Conservation (phyloP, 2,888 invertebrate genomes). For the Orthonevra nobilis region DNA sequence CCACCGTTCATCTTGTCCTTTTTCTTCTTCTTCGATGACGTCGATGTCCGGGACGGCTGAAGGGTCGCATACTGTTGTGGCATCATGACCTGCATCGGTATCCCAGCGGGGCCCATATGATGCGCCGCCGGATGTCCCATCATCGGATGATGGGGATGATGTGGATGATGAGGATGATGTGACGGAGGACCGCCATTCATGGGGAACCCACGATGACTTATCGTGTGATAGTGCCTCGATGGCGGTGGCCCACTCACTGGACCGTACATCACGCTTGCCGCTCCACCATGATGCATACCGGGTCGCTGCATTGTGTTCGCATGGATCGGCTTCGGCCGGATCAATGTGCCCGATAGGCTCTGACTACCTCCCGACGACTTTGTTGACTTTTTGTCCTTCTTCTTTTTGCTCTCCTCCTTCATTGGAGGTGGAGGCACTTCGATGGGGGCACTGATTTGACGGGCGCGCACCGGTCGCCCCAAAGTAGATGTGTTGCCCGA, state of each 20-base stretch:
- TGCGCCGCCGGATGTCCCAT: slow-evolving; percentile 77
- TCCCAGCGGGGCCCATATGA: slow-evolving; percentile 77
- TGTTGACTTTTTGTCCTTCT: slow-evolving; percentile 81
- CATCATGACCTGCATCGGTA: slow-evolving; percentile 80
- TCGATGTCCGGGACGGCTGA: slow-evolving; percentile 84
- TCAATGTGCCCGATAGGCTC: slow-evolving; percentile 80
- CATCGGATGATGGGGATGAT: slow-evolving; percentile 75
- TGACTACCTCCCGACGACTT: slow-evolving; percentile 78
- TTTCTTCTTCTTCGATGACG: slow-evolving; percentile 81
- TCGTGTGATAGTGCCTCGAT: slow-evolving; percentile 81
- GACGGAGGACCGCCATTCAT: slow-evolving; percentile 74
- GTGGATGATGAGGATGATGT: slow-evolving; percentile 76
- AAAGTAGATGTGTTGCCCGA: slow-evolving; percentile 81
- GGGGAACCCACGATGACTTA: slow-evolving; percentile 79
- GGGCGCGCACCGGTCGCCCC: slow-evolving; percentile 86
- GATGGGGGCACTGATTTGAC: slow-evolving; percentile 89
- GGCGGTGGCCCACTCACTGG: slow-evolving; percentile 78
- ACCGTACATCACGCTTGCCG: slow-evolving; percentile 80
- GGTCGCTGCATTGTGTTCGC: slow-evolving; percentile 77
- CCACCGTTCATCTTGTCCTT: slow-evolving; percentile 79
- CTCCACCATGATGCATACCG: slow-evolving; percentile 74
- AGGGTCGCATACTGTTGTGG: slow-evolving; percentile 84
- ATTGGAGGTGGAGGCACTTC: slow-evolving; percentile 93
- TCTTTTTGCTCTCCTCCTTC: slow-evolving; percentile 84
- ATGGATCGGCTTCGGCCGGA: slow-evolving; percentile 80